Conservation (phyloP, 2,797 vertebrate species). For the Poliocrania exsul region DNA sequence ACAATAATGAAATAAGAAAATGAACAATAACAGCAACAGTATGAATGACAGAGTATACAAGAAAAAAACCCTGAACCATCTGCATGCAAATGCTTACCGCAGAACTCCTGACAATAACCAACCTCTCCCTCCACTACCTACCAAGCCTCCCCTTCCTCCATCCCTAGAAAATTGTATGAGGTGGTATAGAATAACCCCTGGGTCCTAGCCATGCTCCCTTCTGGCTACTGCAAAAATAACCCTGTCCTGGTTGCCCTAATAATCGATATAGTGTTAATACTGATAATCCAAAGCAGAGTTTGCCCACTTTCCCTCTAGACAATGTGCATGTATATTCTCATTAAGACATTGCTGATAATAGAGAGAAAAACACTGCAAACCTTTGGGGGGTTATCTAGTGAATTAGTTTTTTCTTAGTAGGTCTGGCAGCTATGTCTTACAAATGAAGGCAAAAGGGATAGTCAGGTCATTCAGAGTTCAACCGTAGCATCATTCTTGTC, state of each 20-base stretch:
- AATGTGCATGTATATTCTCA: not conserved
- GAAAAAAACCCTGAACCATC: not conserved
- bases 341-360: not conserved
- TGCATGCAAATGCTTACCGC: accelerated
- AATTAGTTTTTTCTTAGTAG: not conserved
- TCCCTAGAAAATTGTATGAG: accelerated
- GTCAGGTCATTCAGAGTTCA: not conserved
- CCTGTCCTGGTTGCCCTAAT: not conserved
- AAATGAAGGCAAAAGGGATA: not conserved
- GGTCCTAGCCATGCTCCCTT: not conserved
- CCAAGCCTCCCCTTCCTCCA: not conserved
- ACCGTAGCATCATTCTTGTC: not conserved
- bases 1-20: not conserved
- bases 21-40: accelerated
- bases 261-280: not conserved
- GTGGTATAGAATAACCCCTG: not conserved
- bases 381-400: accelerated
- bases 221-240: not conserved
- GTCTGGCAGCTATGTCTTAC: not conserved
- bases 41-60: not conserved
- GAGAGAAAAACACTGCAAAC: not conserved
- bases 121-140: not conserved
- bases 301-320: not conserved
- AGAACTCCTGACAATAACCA: not conserved
- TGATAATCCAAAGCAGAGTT: not conserved